Percentiles rank a stretch among this genome's conserved stretches.
Conservation (phyloP, 2,113 vertebrate genomes). For the Notothenia rossii region DNA sequence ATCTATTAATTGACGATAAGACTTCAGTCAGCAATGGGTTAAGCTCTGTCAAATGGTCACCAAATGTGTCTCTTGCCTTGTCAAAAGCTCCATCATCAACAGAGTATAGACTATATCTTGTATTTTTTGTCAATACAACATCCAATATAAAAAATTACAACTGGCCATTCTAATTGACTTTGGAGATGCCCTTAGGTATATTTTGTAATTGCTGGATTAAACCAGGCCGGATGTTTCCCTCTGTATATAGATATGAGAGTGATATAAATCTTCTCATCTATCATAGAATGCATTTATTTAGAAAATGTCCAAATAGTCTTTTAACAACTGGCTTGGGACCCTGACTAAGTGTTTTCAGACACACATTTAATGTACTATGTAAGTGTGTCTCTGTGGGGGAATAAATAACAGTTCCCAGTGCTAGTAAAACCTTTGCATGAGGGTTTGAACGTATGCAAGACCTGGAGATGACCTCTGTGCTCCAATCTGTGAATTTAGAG, state of each 20-base stretch:
- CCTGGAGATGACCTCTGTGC: slow-evolving; percentile 37
- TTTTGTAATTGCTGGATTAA: background rate
- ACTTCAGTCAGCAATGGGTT: background rate
- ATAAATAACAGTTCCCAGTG: slow-evolving; percentile 4
- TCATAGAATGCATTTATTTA: background rate
- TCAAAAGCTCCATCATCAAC: background rate
- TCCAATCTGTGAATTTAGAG: slow-evolving; percentile 7
- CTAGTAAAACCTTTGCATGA: background rate
- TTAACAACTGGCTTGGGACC: background rate
- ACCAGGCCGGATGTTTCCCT: no score
- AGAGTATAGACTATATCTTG: background rate
- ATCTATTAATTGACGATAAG: background rate
- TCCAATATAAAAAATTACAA: background rate
- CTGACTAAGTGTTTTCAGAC: background rate
- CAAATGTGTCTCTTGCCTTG: background rate
- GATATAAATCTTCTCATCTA: background rate
- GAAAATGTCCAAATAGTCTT: background rate
- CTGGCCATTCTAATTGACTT: no score
- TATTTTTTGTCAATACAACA: background rate
- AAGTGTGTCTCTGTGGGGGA: background rate
- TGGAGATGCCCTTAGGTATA: background rate
- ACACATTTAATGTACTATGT: slow-evolving; percentile 7
- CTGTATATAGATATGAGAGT: background rate
- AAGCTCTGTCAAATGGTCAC: background rate
- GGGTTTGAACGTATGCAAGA: slow-evolving; percentile 40